Base-by-base conservation (phyloP, 37 sponge, comb jelly and placozoan species). In the Dysidea cf. avara region DNA sequence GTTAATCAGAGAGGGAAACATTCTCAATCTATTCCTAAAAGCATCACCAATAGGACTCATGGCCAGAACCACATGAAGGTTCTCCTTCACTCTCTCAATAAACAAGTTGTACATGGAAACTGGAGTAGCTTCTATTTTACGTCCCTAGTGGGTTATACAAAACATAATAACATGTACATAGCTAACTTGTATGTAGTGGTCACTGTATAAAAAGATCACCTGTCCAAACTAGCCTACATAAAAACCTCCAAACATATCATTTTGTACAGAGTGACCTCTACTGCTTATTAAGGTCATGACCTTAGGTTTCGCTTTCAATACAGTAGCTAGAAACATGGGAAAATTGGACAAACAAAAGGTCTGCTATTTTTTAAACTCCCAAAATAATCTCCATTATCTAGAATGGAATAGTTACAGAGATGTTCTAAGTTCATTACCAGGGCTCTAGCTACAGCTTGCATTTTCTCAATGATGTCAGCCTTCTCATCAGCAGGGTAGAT, bases 1-100 rank as follows among this genome's bases (percentile, higher is more conserved):
- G 82, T 94, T 97, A 54, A 97, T 97, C 43, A 97, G 85, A 34
- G 99, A 94, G 39, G 99, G 99, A 69, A 97, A 97, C 95, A 91
- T 97, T 25, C 99, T 61, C 11, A 97, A 81, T 29, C 94, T 69
- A 37, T 84, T 97, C 18, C 99, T 53, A 60, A 97, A 94, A 40
- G 99, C 83, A 66, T 97, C 95, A 51, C 99, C 99, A 54, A 97
- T 97, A 56, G 99, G 99, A 56, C 94, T 93, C 89, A 97, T 91
- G 53, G 90, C 83, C 58, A 97, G 83, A 11, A 91, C 89, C 4
- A 97, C 68, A 66, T 97, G 99, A 22, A 97, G 90, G 67, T 94
- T 87, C 66, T 86, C 85, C 77, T 83, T 86, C 18, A 97, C 99
- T 33, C 92, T 75, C 50, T 97, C 99, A 26, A 97, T 88, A 65